Evolutionary conservation across 2,888 invertebrate species (phyloP).

Genomic region (Abrostola tripartita): DNA sequence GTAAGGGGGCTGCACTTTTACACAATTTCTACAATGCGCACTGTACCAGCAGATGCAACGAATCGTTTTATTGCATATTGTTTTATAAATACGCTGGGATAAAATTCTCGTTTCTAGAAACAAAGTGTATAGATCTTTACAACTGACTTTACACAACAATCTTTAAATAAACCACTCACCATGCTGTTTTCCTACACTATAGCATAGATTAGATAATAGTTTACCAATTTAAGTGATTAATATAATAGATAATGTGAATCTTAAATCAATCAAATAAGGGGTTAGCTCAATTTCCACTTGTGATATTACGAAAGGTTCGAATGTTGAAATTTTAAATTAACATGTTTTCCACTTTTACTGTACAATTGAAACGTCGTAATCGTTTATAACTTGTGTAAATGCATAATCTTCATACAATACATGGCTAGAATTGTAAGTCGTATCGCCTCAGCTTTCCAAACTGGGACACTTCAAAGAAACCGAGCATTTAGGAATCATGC

Average conservation of each 20-base stretch:
- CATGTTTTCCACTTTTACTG: no score
- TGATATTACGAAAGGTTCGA: no score
- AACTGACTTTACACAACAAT: neutral
- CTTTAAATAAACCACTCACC: neutral
- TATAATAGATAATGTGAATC: no score
- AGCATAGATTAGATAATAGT: no score
- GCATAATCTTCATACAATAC: neutral
- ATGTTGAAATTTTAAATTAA: no score
- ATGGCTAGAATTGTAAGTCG: neutral
- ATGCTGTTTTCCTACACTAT: no score
- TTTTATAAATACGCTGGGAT: neutral
- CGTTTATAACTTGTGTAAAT: neutral
- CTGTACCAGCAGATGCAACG: neutral
- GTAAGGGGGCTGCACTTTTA: slow-evolving; percentile 32
- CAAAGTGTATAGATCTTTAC: neutral
- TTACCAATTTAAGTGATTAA: no score
- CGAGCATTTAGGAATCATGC: slow-evolving; percentile 37
- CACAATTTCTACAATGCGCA: slow-evolving; percentile 7
- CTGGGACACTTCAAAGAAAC: slow-evolving; percentile 18
- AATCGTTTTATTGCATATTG: slow-evolving; percentile 8
- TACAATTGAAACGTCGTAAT: neutral
- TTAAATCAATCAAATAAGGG: no score
- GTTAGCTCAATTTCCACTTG: no score
- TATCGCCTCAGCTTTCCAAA: slow-evolving; percentile 4
- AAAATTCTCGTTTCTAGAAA: neutral